A percentile compares a stretch with the other conserved stretches of the same genome.
phyloP scores from a whole-genome alignment of 2,113 vertebrate genomes.

The Mustela nigripes region DNA sequence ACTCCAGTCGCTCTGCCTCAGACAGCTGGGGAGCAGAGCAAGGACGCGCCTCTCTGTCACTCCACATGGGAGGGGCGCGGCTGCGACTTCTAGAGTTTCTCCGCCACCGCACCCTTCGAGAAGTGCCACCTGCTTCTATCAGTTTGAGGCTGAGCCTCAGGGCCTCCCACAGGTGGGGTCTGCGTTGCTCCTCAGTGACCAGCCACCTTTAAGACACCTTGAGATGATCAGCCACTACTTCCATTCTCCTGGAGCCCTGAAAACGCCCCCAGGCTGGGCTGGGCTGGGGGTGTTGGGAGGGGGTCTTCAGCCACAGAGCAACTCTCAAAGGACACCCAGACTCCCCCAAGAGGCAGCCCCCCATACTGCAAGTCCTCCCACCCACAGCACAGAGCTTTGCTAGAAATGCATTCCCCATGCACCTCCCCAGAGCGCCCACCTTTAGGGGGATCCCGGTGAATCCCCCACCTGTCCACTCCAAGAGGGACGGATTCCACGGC shows the following conservation, averaged over 20 bases:
- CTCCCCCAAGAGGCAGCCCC: background rate
- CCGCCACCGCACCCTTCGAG: constrained; percentile 1
- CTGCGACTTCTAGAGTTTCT: constrained; percentile 77
- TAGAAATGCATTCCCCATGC: background rate
- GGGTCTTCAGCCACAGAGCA: background rate
- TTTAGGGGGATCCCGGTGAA: background rate
- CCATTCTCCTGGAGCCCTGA: background rate
- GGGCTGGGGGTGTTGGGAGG: background rate
- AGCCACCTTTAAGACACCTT: background rate
- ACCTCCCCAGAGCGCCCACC: background rate
- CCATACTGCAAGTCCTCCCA: background rate
- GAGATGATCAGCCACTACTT: background rate
- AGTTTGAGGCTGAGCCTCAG: constrained; percentile 43
- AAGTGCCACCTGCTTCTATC: constrained; percentile 70
- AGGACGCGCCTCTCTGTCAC: background rate
- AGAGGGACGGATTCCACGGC: background rate
- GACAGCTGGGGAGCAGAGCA: constrained; percentile 81
- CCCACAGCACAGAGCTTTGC: background rate
- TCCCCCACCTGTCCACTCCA: background rate
- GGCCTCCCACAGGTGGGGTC: background rate
- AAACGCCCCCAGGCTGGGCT: background rate
- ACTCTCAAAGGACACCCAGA: background rate
- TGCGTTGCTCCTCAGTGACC: background rate
- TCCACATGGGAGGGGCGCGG: constrained; percentile 57
- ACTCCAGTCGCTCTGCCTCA: constrained; percentile 66